A percentile compares a stretch with the other conserved stretches of the same genome.
Evolutionary conservation across 2,797 vertebrate genomes (phyloP).

Genomic region (Halcyon smyrnensis): DNA sequence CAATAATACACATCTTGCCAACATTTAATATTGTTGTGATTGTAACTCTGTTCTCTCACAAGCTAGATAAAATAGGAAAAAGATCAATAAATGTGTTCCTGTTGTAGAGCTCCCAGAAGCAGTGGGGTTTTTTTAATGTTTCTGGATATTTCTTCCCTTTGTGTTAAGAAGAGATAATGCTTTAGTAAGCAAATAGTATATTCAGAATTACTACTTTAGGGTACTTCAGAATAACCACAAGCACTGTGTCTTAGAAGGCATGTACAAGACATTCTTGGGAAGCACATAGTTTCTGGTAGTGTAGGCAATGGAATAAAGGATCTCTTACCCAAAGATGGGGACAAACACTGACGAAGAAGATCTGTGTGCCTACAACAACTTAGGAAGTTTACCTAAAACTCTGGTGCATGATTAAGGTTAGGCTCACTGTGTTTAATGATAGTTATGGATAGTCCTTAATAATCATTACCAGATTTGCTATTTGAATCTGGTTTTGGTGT

Average conservation of each 20-base stretch:
- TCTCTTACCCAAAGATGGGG: neutral
- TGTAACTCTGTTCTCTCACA: neutral
- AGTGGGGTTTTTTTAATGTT: neutral
- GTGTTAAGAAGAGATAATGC: neutral
- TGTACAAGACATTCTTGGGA: neutral
- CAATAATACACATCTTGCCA: neutral
- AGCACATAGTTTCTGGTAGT: neutral
- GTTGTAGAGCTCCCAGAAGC: neutral
- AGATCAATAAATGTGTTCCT: neutral
- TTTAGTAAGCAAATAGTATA: neutral
- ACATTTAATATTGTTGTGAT: neutral
- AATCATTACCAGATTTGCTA: neutral
- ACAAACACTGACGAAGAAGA: neutral
- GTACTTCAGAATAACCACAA: neutral
- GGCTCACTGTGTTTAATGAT: neutral
- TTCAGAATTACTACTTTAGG: neutral
- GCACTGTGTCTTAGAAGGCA: neutral
- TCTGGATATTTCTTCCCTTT: constrained; percentile 11
- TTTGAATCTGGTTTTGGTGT: neutral
- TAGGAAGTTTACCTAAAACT: neutral
- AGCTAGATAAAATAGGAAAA: neutral
- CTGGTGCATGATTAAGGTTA: neutral
- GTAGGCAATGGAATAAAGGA: neutral
- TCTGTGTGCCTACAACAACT: neutral
- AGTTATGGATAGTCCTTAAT: neutral